Percentiles rank a stretch among this genome's conserved stretches.
phyloP scores from a whole-genome alignment of 2,888 invertebrate genomes.

The Eupithecia vulgata region DNA sequence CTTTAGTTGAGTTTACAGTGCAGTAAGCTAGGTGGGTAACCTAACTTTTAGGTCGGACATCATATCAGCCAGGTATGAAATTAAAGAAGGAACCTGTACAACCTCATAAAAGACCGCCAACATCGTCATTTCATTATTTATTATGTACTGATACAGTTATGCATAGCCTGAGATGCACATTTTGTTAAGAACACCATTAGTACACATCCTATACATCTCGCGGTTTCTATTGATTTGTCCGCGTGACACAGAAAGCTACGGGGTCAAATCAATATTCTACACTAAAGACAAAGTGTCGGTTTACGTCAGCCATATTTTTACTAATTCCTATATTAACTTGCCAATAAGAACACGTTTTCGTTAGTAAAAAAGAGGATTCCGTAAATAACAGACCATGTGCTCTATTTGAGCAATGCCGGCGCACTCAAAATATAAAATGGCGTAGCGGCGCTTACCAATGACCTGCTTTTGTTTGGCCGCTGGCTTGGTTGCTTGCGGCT shows the following conservation, averaged over 20 bases:
- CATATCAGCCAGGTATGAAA: background rate
- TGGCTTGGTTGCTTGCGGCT: constrained; percentile 83
- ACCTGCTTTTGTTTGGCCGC: constrained; percentile 93
- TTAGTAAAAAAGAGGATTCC: constrained; percentile 41
- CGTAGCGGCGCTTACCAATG: constrained; percentile 89
- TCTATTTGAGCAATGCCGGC: constrained; percentile 67
- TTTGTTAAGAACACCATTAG: background rate
- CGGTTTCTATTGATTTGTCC: constrained; percentile 60
- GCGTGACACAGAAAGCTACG: constrained; percentile 51
- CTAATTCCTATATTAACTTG: constrained; percentile 23
- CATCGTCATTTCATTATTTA: background rate
- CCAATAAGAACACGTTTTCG: constrained; percentile 24
- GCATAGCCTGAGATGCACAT: background rate
- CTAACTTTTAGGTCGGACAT: background rate
- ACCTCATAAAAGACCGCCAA: background rate
- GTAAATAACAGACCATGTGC: constrained; percentile 68
- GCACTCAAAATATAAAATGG: constrained; percentile 74
- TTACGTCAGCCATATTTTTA: constrained; percentile 22
- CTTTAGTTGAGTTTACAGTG: background rate
- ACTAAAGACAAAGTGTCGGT: constrained; percentile 23
- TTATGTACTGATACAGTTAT: background rate
- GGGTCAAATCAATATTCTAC: constrained; percentile 52
- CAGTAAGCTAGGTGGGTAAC: background rate
- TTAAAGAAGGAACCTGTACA: background rate
- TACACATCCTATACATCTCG: constrained; percentile 47